These are phyloP conservation scores for Ips nitidus DNA, from an alignment of 1,140 invertebrate genomes.

Conservation along the genomic window DNA sequence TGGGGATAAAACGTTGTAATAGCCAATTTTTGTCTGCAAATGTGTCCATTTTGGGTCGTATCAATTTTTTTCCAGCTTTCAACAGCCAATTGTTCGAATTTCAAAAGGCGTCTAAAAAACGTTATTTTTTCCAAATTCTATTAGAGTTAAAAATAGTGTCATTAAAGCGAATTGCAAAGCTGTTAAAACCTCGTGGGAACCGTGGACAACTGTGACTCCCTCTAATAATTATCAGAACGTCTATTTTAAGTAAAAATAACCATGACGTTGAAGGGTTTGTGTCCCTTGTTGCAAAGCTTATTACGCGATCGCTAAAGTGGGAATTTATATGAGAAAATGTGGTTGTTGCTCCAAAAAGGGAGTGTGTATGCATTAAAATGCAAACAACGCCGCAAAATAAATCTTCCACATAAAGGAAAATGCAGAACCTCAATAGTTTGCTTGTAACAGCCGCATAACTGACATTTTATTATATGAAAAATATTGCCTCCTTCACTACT, in stretches of 20 bases:
- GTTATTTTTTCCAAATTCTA: neutral
- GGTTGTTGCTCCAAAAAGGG: neutral
- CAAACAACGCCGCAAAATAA: neutral
- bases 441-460: neutral
- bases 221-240: neutral
- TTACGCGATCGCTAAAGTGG: neutral
- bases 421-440: neutral
- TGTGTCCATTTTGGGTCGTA: neutral
- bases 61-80: neutral
- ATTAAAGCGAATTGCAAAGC: neutral
- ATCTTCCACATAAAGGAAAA: neutral
- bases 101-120: neutral
- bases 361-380: neutral
- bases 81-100: neutral
- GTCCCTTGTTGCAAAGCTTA: neutral
- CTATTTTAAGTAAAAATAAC: neutral
- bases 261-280: neutral
- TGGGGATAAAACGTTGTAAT: neutral
- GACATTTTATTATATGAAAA: neutral
- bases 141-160: neutral
- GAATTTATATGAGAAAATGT: neutral
- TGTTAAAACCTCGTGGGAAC: neutral
- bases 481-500: neutral
- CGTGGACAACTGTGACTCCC: neutral
- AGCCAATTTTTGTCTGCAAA: slow-evolving; percentile 7